Conservation (phyloP, 2,797 vertebrate species). For the Alfaro cultratus region DNA sequence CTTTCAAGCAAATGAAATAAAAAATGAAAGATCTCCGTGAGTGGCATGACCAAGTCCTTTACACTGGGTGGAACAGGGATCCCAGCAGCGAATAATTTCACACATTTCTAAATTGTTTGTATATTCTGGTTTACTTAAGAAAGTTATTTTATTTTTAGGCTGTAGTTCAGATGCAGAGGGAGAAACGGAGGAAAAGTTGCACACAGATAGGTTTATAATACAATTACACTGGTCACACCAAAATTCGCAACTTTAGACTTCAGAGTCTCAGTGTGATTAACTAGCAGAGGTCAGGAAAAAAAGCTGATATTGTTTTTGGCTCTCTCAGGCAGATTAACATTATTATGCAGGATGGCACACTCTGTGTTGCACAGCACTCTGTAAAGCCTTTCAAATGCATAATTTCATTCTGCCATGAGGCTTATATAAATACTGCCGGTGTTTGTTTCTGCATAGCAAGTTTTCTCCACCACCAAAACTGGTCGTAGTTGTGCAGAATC, state of each 20-base stretch:
- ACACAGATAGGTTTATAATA: not conserved
- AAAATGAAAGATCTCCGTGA: not conserved
- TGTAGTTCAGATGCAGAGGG: not conserved
- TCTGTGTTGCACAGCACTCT: not conserved
- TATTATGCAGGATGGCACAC: not conserved
- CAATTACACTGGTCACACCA: not conserved
- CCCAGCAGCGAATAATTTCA: not conserved
- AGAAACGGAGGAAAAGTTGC: not conserved
- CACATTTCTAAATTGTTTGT: not conserved
- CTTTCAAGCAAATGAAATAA: not conserved
- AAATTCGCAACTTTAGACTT: not conserved
- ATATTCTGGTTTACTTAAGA: not conserved
- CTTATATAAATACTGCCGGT: not conserved
- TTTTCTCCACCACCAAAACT: not conserved
- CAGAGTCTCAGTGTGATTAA: not conserved
- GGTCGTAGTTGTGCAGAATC: not conserved
- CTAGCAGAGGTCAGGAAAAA: not conserved
- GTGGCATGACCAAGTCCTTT: not conserved
- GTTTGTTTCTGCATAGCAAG: not conserved
- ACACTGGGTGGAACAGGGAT: not conserved
- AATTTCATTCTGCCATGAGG: not conserved
- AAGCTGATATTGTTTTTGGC: not conserved
- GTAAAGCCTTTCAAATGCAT: not conserved
- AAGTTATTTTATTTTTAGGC: not conserved
- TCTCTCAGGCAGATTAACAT: not conserved